These are phyloP conservation scores for Apis cerana DNA, from an alignment of 1,140 invertebrate genomes.

Conservation along the genomic window DNA sequence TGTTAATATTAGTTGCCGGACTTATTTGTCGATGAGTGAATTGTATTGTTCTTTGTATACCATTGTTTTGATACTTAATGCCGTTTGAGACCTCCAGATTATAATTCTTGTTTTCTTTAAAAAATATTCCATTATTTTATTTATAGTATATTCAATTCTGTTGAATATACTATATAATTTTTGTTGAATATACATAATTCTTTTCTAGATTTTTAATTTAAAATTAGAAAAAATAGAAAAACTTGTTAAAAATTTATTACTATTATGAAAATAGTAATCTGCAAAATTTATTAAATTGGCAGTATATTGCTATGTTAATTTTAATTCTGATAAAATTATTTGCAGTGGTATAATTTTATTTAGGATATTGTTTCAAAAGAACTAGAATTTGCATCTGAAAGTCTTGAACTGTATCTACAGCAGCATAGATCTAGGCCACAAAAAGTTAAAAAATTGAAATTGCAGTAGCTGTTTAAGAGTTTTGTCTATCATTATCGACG, in stretches of 20 bases:
- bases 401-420: not conserved
- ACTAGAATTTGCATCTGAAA: not conserved
- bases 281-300: not conserved
- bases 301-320: too few species aligned
- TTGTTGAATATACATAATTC: too few species aligned
- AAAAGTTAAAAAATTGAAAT: not conserved
- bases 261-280: not conserved
- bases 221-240: not conserved
- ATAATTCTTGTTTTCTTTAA: not conserved
- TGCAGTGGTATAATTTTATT: not conserved
- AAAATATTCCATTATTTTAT: not conserved
- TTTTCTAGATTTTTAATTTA: not conserved
- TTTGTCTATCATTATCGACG: not conserved
- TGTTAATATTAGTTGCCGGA: slow-evolving; percentile 31
- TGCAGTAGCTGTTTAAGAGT: not conserved
- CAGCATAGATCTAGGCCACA: not conserved
- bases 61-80: not conserved
- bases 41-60: not conserved
- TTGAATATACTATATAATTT: too few species aligned
- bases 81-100: not conserved
- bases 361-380: not conserved
- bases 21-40: slow-evolving; percentile 18
- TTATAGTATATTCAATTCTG: not conserved
- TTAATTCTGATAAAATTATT: not conserved
- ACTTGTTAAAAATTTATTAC: not conserved